A percentile compares a stretch with the other conserved stretches of the same genome.
Evolutionary conservation across 1,140 invertebrate species (phyloP).

Genomic region (Megalopta genalis): DNA sequence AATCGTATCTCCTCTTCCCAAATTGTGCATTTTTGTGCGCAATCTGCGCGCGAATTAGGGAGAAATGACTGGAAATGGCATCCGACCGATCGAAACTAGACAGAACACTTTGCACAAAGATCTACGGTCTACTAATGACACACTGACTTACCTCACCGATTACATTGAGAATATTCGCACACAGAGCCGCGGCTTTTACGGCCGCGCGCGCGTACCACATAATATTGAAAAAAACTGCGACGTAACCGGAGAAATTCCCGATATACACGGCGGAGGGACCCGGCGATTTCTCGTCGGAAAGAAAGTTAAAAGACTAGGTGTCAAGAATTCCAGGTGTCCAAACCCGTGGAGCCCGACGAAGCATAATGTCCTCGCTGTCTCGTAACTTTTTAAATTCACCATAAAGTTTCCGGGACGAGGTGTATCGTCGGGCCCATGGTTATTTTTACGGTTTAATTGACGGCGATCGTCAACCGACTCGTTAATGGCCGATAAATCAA

Average conservation of each 20-base stretch:
- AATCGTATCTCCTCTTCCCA: no score
- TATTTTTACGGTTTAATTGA: slow-evolving; percentile 21
- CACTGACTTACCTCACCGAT: no score
- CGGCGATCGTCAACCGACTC: slow-evolving; percentile 7
- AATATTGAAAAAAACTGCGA: neutral
- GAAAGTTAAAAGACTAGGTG: slow-evolving; percentile 1
- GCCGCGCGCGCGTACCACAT: no score
- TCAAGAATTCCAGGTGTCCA: neutral
- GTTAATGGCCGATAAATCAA: slow-evolving; percentile 22
- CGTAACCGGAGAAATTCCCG: neutral
- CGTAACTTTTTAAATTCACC: slow-evolving; percentile 8
- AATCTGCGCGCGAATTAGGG: no score
- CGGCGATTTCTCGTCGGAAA: neutral
- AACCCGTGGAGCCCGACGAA: no score
- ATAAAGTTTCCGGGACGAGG: slow-evolving; percentile 7
- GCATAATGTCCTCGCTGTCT: neutral
- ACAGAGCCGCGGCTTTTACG: no score
- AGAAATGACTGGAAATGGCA: no score
- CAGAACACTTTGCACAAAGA: no score
- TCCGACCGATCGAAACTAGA: no score
- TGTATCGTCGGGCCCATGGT: neutral
- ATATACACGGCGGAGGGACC: neutral
- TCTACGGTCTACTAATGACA: no score
- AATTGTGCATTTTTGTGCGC: no score
- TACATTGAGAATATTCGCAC: no score